Base-by-base conservation (phyloP, 2,797 vertebrate species). In the Staurois parvus region DNA sequence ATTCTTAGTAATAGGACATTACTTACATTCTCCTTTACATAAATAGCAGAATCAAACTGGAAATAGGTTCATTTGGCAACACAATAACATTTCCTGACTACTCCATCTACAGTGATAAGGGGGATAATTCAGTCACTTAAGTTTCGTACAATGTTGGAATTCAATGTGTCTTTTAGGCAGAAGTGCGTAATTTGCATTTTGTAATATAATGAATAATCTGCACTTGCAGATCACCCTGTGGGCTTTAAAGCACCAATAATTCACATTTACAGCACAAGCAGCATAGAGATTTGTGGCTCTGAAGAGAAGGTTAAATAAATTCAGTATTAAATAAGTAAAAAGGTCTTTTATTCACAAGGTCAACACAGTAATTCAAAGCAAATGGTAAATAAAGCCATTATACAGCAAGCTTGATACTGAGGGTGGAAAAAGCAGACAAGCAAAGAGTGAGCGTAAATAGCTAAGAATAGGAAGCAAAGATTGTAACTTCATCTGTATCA, bases 161-260 rank as follows among this genome's bases (percentile, higher is more conserved):
- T 92, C 91, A 91, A 85, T 79, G 87, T 21, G 81, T 88, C 74
- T 91, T 92, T 93, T 91, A 89, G 13, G 0, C 67, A 2, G 84
- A 88, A 88, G 79, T 85, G 87, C 74, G 89, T 89, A 88, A 82
- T 85, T 42, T 90, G 77, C 89, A 90, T 90, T 91, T 92, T 90
- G 89, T 87, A 88, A 90, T 75, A 79, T 82, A 91, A 91, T 86
- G 74, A 73, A 91, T 87, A 87, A 90, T 91, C 88, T 85, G 56
- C 74, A 87, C 80, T 88, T 88, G 72, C 72, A 90, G 81, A 90
- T 91, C 81, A 88, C 88, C 79, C 83, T 68, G 24, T 88, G 84
- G 91, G 88, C 82, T 90, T 84, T 68, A 62, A 72, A 89, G 21
- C 56, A 88, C 11, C 42, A 84, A 85, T 86, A 86, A 86, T 88